These are phyloP conservation scores for Tolypeutes matacus DNA, from an alignment of 2,797 vertebrate genomes.

Conservation along the genomic window DNA sequence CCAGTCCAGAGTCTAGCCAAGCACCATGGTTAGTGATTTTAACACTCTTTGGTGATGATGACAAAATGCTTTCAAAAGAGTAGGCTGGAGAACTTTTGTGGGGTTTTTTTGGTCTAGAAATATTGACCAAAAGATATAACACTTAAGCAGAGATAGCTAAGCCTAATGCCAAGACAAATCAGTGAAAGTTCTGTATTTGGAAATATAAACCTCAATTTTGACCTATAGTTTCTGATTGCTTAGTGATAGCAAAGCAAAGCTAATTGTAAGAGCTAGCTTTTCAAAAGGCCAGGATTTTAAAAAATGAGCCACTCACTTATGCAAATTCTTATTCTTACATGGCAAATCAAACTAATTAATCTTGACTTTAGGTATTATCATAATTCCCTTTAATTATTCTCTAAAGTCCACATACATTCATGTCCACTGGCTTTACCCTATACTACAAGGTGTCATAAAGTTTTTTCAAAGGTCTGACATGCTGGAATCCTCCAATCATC, in stretches of 20 bases:
- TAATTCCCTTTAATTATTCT: conserved; percentile 3
- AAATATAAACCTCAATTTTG: neutral
- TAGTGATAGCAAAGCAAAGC: conserved; percentile 7
- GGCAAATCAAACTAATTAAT: neutral
- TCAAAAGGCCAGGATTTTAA: neutral
- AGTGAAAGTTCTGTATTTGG: neutral
- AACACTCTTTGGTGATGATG: neutral
- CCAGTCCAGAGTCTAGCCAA: neutral
- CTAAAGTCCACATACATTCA: neutral
- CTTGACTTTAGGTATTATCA: conserved; percentile 7
- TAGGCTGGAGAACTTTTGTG: neutral
- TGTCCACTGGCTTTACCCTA: neutral
- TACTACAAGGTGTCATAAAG: neutral
- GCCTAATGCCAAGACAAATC: neutral
- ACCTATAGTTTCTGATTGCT: neutral
- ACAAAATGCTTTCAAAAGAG: conserved; percentile 59
- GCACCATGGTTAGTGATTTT: neutral
- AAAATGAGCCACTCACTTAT: neutral
- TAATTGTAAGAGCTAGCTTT: neutral
- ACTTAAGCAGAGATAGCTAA: neutral
- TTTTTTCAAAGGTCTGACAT: neutral
- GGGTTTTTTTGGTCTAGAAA: conserved; percentile 34
- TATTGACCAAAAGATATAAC: neutral
- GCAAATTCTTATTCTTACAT: neutral
- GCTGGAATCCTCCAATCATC: neutral